Percentiles rank a stretch among this genome's conserved stretches.
Conservation (phyloP, 2,888 invertebrate genomes). For the Euzophera pinguis region DNA sequence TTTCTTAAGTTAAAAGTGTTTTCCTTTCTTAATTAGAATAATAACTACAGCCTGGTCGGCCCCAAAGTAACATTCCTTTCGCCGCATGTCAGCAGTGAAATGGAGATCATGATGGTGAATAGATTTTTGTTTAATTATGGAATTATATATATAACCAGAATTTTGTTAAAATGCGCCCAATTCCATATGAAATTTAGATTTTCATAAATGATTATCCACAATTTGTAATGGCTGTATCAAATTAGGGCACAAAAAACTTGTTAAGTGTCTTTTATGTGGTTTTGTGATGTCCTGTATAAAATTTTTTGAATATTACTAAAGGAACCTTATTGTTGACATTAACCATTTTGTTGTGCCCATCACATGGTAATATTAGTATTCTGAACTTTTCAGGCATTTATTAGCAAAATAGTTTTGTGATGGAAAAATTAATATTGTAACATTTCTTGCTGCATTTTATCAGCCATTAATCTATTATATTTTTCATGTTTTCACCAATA, state of each 20-base stretch:
- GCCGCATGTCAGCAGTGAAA: constrained; percentile 76
- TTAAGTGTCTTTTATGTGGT: constrained; percentile 69
- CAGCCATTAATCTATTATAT: constrained; percentile 80
- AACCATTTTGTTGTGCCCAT: constrained; percentile 77
- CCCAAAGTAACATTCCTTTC: constrained; percentile 76
- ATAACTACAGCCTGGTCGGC: constrained; percentile 66
- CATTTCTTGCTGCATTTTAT: constrained; percentile 79
- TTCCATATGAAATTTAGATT: constrained; percentile 53
- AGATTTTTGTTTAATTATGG: constrained; percentile 61
- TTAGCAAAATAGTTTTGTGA: constrained; percentile 76
- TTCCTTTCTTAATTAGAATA: constrained; percentile 70
- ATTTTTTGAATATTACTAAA: constrained; percentile 63
- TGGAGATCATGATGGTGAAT: constrained; percentile 72
- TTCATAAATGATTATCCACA: constrained; percentile 50
- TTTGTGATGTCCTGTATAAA: constrained; percentile 62
- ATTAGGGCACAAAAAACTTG: constrained; percentile 76
- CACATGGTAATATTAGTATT: constrained; percentile 64
- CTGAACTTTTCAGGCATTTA: constrained; percentile 79
- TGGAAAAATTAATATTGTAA: constrained; percentile 74
- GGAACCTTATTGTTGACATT: constrained; percentile 67
- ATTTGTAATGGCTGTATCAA: constrained; percentile 72
- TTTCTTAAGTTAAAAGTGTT: constrained; percentile 81
- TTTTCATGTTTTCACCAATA: constrained; percentile 81
- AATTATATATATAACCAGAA: constrained; percentile 57
- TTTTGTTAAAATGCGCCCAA: constrained; percentile 64